Percentiles rank a stretch among this genome's conserved stretches.
These are phyloP conservation scores for Neosilurus mollespiculum DNA, from an alignment of 2,797 vertebrate genomes.

Conservation along the genomic window DNA sequence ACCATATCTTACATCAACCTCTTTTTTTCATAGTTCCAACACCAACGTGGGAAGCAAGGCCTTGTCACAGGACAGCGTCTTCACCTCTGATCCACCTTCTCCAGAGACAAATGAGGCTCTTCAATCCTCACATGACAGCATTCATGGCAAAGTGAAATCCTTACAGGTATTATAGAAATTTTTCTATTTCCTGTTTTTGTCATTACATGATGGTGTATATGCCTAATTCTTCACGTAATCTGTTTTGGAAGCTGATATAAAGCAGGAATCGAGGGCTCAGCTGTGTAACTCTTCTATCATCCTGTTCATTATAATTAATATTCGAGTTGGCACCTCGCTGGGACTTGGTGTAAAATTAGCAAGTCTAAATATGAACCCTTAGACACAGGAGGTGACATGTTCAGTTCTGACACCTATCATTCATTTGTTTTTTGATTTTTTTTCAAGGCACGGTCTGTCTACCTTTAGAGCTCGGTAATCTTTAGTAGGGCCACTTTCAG, in stretches of 20 bases:
- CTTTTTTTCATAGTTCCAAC: conserved; percentile 73
- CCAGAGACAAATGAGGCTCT: conserved; percentile 68
- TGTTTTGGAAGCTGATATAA: background rate
- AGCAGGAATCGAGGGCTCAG: background rate
- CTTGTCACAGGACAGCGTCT: conserved; percentile 88
- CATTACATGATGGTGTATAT: background rate
- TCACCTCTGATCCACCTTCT: conserved; percentile 73
- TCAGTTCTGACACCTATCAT: conserved; percentile 30
- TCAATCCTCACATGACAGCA: conserved; percentile 72
- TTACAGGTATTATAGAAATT: conserved; percentile 76
- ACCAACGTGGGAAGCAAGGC: conserved; percentile 81
- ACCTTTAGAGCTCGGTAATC: background rate
- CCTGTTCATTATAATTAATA: conserved; percentile 42
- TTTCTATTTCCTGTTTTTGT: background rate
- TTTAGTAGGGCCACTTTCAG: background rate
- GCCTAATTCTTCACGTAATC: background rate
- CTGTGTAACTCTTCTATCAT: background rate
- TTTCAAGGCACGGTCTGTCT: background rate
- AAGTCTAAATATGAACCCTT: conserved; percentile 23
- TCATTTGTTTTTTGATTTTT: conserved; percentile 14
- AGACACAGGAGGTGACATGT: conserved; percentile 37
- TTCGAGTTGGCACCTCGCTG: conserved; percentile 20
- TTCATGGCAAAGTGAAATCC: conserved; percentile 81
- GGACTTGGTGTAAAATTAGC: conserved; percentile 51
- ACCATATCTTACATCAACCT: background rate